phyloP scores from a whole-genome alignment of 2,888 invertebrate species.

The Andrena praecox region DNA sequence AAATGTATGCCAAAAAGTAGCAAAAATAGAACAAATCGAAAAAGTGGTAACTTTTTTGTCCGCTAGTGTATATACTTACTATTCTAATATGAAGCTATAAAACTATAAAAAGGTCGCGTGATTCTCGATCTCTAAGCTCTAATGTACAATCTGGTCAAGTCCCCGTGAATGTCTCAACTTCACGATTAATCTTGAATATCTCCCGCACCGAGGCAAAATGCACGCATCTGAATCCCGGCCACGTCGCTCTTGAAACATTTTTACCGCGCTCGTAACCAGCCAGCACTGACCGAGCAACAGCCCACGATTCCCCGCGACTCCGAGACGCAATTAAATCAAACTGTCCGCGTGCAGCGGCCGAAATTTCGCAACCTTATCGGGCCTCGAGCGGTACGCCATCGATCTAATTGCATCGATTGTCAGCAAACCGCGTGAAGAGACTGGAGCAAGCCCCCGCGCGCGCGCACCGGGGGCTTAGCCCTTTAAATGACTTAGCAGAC shows the following conservation, averaged over 20 bases:
- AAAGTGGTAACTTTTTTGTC: too few species aligned
- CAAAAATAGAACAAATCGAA: too few species aligned
- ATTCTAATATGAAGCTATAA: too few species aligned
- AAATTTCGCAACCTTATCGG: slow-evolving; percentile 55
- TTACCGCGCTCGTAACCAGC: background rate
- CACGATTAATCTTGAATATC: too few species aligned
- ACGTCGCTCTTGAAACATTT: background rate
- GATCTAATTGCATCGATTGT: slow-evolving; percentile 75
- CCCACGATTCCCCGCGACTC: background rate
- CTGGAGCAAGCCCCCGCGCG: slow-evolving; percentile 67
- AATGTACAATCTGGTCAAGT: too few species aligned
- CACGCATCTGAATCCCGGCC: background rate
- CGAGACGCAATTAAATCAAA: slow-evolving; percentile 34
- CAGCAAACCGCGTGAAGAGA: slow-evolving; percentile 71
- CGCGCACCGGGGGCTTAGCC: slow-evolving; percentile 73
- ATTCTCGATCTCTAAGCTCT: too few species aligned
- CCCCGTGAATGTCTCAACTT: too few species aligned
- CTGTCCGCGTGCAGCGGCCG: slow-evolving; percentile 33
- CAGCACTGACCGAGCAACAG: background rate
- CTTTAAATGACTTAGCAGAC: slow-evolving; percentile 82
- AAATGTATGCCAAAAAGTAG: too few species aligned
- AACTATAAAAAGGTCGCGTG: too few species aligned
- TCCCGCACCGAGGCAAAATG: background rate
- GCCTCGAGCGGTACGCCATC: slow-evolving; percentile 51
- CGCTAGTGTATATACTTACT: too few species aligned